Percentiles rank a stretch among this genome's conserved stretches.
Evolutionary conservation across 2,888 invertebrate species (phyloP).

Genomic region (Tetropium fuscum): DNA sequence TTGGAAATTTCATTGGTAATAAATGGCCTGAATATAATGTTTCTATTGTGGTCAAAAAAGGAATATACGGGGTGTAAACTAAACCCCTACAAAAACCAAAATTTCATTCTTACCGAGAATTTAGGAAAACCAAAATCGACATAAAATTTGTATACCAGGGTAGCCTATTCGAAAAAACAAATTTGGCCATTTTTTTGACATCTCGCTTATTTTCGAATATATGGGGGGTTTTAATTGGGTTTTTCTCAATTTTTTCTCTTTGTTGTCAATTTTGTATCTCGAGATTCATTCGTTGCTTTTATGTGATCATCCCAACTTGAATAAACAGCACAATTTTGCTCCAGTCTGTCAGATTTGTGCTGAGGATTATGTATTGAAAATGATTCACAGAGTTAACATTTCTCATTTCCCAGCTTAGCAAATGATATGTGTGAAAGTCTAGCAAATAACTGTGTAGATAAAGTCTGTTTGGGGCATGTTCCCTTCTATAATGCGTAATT

Average conservation of each 20-base stretch:
- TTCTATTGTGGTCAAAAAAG: too few relatives aligned
- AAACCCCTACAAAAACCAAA: too few relatives aligned
- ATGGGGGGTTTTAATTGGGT: too few relatives aligned
- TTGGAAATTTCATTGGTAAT: too few relatives aligned
- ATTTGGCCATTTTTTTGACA: too few relatives aligned
- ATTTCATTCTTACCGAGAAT: too few relatives aligned
- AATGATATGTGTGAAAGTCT: background rate
- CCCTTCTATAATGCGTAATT: background rate
- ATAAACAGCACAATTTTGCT: background rate
- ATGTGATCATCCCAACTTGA: conserved; percentile 8
- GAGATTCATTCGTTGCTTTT: conserved; percentile 1
- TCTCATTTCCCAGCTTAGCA: background rate
- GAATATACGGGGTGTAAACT: too few relatives aligned
- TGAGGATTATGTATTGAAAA: conserved; percentile 2
- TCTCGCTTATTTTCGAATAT: too few relatives aligned
- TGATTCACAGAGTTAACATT: background rate
- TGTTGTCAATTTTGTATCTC: conserved; percentile 5
- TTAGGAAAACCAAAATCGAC: too few relatives aligned
- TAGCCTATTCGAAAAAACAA: too few relatives aligned
- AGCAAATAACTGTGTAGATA: background rate
- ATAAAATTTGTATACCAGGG: too few relatives aligned
- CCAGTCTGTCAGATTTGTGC: conserved; percentile 6
- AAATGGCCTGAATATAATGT: too few relatives aligned
- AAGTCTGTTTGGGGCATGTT: background rate
- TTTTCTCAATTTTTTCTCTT: conserved; percentile 2